Percentiles rank a stretch among this genome's conserved stretches.
Conservation (phyloP, 2,797 vertebrate genomes). For the Premnoplex brunnescens region DNA sequence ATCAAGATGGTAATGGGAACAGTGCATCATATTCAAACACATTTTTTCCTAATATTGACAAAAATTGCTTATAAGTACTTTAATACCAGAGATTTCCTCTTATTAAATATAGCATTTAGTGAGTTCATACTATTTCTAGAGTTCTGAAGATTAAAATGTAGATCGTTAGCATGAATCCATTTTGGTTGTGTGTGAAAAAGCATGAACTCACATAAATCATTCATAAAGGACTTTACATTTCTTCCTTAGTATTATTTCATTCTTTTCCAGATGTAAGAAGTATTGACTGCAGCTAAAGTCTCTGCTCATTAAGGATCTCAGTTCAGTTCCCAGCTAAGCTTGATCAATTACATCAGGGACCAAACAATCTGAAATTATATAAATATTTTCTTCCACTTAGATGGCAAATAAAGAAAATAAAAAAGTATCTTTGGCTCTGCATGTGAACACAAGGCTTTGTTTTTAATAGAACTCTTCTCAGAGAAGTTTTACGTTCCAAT, state of each 20-base stretch:
- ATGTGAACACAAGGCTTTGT: background rate
- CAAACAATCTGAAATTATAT: background rate
- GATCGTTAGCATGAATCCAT: background rate
- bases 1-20: background rate
- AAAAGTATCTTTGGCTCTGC: background rate
- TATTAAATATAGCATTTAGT: background rate
- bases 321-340: background rate
- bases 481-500: background rate
- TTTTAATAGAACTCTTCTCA: background rate
- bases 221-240: conserved; percentile 27
- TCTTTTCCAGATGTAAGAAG: background rate
- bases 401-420: background rate
- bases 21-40: background rate
- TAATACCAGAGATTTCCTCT: background rate
- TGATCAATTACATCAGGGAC: background rate
- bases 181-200: background rate
- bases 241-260: background rate
- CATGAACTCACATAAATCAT: background rate
- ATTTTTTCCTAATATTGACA: background rate
- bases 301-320: background rate
- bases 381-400: conserved; percentile 1
- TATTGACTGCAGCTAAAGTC: background rate
- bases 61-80: background rate
- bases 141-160: background rate
- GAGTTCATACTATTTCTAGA: background rate